Evolutionary conservation across 2,888 invertebrate species (phyloP).

Genomic region (Spodoptera exigua): DNA sequence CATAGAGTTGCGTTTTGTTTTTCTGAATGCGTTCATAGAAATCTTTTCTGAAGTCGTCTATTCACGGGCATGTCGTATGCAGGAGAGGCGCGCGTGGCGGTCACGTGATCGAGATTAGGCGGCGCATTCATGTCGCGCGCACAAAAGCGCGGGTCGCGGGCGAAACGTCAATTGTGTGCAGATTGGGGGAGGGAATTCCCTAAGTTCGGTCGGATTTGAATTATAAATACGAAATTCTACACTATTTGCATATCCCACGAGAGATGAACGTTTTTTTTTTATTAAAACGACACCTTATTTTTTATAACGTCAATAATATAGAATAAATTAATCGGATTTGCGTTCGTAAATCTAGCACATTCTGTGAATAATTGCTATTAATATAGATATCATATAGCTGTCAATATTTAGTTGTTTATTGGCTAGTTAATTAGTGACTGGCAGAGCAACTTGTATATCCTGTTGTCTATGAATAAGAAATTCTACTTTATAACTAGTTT

Average conservation of each 20-base stretch:
- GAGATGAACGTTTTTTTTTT: constrained; percentile 58
- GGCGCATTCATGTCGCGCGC: constrained; percentile 83
- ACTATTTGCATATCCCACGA: constrained; percentile 89
- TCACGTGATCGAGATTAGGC: constrained; percentile 86
- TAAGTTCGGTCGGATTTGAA: constrained; percentile 87
- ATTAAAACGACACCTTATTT: constrained; percentile 54
- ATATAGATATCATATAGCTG: constrained; percentile 43
- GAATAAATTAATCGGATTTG: constrained; percentile 40
- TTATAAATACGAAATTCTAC: constrained; percentile 84
- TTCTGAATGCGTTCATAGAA: constrained; percentile 41
- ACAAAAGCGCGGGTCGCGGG: constrained; percentile 81
- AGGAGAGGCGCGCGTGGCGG: constrained; percentile 81
- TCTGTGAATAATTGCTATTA: constrained; percentile 27
- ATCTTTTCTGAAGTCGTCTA: constrained; percentile 69
- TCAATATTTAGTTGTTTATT: constrained; percentile 47
- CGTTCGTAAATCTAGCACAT: constrained; percentile 15
- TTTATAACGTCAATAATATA: constrained; percentile 43
- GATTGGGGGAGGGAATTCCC: constrained; percentile 84
- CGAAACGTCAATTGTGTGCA: constrained; percentile 84
- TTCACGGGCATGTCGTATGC: constrained; percentile 81
- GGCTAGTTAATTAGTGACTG: constrained; percentile 36
- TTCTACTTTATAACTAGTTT: constrained; percentile 19
- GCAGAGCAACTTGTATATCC: constrained; percentile 40
- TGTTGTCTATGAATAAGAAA: constrained; percentile 43
- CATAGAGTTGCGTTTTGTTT: constrained; percentile 65